Evolutionary conservation across 1,140 invertebrate species (phyloP), one percentile per base, ranked within the genome.

Genomic region (Trichonephila inaurata): DNA sequence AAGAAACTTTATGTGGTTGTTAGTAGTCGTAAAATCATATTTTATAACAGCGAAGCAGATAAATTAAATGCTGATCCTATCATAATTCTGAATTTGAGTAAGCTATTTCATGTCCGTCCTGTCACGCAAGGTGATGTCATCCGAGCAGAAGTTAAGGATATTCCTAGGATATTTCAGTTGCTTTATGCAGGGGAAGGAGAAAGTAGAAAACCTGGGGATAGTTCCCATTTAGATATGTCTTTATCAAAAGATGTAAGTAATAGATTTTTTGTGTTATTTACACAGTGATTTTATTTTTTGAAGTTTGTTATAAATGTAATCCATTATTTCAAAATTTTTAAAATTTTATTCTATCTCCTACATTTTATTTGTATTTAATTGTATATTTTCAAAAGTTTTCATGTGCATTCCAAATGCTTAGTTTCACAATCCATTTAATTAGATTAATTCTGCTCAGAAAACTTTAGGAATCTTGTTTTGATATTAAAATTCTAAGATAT

Each of bases 41-140:
- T 99, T 96, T 99, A 99, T 95, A 99, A 99, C 96, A 97, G 97
- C 40, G 99, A 99, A 96, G 98, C 96, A 95, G 98, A 99, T 95
- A 99, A 99, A 96, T 97, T 98, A 96, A 99, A 99, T 95, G 98
- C 98, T 18, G 98, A 99, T 97, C 99, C 99, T 21, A 97, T 98
- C 88, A 97, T 99, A 95, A 98, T 99, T 95, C 96, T 99, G 94
- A 99, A 99, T 97, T 97, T 99, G 95, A 99, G 98, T 96, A 99
- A 99, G 97, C 97, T 99, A 95, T 99, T 99, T 96, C 99, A 99
- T 96, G 99, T 99, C 93, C 97, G 99, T 95, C 98, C 98, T 94
- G 99, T 99, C 87, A 99, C 99, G 90, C 99, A 99, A 96, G 99
- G 99, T 95, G 99, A 99, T 97, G 99, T 99, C 94, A 99, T 99